Conservation (phyloP, 2,888 invertebrate species). For the Falcaria lacertinaria region DNA sequence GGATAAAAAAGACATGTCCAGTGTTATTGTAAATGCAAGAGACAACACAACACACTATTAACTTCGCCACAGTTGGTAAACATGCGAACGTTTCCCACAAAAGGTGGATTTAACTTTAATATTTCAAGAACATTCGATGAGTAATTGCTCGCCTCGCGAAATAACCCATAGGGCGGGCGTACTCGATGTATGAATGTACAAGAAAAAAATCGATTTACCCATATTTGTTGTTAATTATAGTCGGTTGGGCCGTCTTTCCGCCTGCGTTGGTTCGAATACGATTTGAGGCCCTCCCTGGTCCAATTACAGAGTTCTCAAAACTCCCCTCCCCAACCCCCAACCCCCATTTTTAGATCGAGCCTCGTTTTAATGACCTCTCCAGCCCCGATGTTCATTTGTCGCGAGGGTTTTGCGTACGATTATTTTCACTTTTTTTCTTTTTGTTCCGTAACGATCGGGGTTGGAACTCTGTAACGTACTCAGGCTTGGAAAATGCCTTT, state of each 20-base stretch:
- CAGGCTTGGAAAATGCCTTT: slow-evolving; percentile 27
- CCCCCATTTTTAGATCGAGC: slow-evolving; percentile 75
- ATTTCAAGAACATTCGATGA: slow-evolving; percentile 65
- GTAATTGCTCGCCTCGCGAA: slow-evolving; percentile 66
- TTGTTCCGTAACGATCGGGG: slow-evolving; percentile 45
- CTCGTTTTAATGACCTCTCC: slow-evolving; percentile 78
- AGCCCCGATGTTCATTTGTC: slow-evolving; percentile 78
- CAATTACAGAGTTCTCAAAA: slow-evolving; percentile 76
- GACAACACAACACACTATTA: slow-evolving; percentile 55
- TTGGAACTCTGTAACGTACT: slow-evolving; percentile 46
- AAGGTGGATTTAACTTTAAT: slow-evolving; percentile 61
- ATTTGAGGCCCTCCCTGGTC: slow-evolving; percentile 77
- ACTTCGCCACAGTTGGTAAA: slow-evolving; percentile 60
- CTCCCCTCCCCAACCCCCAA: slow-evolving; percentile 57
- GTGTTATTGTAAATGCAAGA: slow-evolving; percentile 48
- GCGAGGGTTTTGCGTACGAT: slow-evolving; percentile 72
- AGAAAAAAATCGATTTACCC: slow-evolving; percentile 74
- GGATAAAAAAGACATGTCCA: slow-evolving; percentile 37
- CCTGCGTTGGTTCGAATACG: slow-evolving; percentile 73
- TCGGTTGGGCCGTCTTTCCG: slow-evolving; percentile 77
- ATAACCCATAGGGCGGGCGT: slow-evolving; percentile 54
- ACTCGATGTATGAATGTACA: slow-evolving; percentile 31
- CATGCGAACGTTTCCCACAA: slow-evolving; percentile 71
- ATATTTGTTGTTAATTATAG: slow-evolving; percentile 80
- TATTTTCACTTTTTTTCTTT: slow-evolving; percentile 64